Evolutionary conservation across 2,888 invertebrate genomes (phyloP).

Genomic region (Tridacna gigas): DNA sequence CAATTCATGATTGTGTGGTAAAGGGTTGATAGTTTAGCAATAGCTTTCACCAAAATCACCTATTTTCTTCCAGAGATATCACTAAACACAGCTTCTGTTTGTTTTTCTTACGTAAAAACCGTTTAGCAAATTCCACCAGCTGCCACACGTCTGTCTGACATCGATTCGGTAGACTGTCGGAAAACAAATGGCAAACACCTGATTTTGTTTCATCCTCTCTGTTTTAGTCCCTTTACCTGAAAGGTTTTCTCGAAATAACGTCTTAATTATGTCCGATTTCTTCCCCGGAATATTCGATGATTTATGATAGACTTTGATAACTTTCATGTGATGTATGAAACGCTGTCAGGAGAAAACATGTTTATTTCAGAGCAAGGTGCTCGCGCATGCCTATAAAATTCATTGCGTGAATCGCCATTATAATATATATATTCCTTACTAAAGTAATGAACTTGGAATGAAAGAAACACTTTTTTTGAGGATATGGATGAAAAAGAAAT

Average conservation of each 20-base stretch:
- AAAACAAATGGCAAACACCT: slow-evolving; percentile 13
- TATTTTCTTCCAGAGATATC: too few relatives aligned
- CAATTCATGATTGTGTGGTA: too few relatives aligned
- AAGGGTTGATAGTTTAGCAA: too few relatives aligned
- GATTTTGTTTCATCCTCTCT: not conserved
- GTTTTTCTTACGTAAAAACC: not conserved
- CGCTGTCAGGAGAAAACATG: slow-evolving; percentile 7
- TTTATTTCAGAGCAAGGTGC: not conserved
- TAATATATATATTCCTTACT: too few relatives aligned
- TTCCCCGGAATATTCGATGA: not conserved
- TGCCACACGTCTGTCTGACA: not conserved
- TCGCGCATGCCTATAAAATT: not conserved
- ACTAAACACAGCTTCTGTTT: not conserved
- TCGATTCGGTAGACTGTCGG: not conserved
- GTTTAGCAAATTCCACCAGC: not conserved
- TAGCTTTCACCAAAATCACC: too few relatives aligned
- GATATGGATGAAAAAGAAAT: too few relatives aligned
- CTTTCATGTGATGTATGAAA: not conserved
- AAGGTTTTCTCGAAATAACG: not conserved
- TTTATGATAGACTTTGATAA: not conserved
- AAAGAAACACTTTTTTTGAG: too few relatives aligned
- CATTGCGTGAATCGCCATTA: too few relatives aligned
- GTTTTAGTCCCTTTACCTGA: not conserved
- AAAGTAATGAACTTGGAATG: too few relatives aligned
- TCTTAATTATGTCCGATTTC: not conserved